phyloP scores from a whole-genome alignment of 2,113 vertebrate genomes.

The Loxodonta africana region DNA sequence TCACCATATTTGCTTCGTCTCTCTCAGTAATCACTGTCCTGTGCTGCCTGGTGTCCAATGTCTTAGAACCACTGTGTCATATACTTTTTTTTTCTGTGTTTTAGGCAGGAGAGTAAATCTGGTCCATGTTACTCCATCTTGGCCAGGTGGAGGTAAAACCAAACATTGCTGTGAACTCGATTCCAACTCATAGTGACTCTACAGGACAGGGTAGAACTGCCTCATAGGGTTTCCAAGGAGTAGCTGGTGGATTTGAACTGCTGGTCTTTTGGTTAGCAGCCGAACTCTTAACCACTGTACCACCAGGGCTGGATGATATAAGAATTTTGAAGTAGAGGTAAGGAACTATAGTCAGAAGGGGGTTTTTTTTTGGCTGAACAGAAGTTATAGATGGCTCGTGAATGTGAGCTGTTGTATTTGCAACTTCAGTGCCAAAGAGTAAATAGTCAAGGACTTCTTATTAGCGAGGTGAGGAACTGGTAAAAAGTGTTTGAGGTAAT shows the following conservation, averaged over 20 bases:
- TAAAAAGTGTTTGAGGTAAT: not conserved
- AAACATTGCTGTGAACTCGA: too few relatives aligned
- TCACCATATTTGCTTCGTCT: fast-evolving
- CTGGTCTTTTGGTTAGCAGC: too few relatives aligned
- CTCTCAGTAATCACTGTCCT: not conserved
- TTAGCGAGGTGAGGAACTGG: not conserved
- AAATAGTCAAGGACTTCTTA: not conserved
- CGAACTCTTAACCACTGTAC: too few relatives aligned
- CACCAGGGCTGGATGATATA: not conserved
- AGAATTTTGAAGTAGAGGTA: slow-evolving; percentile 19
- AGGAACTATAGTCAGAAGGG: not conserved
- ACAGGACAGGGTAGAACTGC: too few relatives aligned
- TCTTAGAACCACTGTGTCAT: not conserved
- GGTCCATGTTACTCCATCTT: not conserved
- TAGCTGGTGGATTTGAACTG: too few relatives aligned
- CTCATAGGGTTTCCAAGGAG: too few relatives aligned
- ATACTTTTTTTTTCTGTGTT: not conserved
- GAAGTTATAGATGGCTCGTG: not conserved
- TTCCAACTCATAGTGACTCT: too few relatives aligned
- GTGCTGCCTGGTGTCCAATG: not conserved
- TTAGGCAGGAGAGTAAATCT: not conserved
- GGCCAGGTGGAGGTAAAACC: not conserved
- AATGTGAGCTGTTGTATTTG: not conserved
- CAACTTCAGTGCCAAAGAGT: not conserved
- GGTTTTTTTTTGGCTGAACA: not conserved